Percentiles rank a stretch among this genome's conserved stretches.
These are phyloP conservation scores for Tadarida brasiliensis DNA, from an alignment of 2,797 vertebrate genomes.

Conservation along the genomic window DNA sequence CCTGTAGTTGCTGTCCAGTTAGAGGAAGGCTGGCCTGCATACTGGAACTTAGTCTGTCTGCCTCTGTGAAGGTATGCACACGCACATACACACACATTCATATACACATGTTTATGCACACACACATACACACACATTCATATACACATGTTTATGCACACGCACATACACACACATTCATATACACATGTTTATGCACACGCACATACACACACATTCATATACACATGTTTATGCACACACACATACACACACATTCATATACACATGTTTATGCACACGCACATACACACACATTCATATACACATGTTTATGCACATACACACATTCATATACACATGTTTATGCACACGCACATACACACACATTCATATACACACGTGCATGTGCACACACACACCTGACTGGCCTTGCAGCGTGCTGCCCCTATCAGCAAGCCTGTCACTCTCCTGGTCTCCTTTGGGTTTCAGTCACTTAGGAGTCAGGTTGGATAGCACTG, in stretches of 20 bases:
- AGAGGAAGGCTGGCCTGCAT: background rate
- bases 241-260: rapidly evolving
- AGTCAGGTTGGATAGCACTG: background rate
- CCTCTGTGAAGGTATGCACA: background rate
- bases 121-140: background rate
- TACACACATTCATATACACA: rapidly evolving
- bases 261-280: background rate
- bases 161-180: background rate
- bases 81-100: rapidly evolving
- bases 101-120: background rate
- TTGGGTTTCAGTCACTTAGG: background rate
- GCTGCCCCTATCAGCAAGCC: slow-evolving; percentile 14
- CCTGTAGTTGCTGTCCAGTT: background rate
- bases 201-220: background rate
- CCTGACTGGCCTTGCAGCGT: background rate
- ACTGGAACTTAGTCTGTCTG: background rate
- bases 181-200: too few relatives aligned
- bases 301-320: too few relatives aligned
- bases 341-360: background rate
- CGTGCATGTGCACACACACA: background rate
- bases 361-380: background rate
- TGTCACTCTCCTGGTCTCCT: background rate
- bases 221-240: rapidly evolving
- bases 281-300: background rate
- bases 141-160: too few relatives aligned